Evolutionary conservation across 53 echinoderm and acorn worm species (phyloP).

Genomic region (Patiria pectinifera): DNA sequence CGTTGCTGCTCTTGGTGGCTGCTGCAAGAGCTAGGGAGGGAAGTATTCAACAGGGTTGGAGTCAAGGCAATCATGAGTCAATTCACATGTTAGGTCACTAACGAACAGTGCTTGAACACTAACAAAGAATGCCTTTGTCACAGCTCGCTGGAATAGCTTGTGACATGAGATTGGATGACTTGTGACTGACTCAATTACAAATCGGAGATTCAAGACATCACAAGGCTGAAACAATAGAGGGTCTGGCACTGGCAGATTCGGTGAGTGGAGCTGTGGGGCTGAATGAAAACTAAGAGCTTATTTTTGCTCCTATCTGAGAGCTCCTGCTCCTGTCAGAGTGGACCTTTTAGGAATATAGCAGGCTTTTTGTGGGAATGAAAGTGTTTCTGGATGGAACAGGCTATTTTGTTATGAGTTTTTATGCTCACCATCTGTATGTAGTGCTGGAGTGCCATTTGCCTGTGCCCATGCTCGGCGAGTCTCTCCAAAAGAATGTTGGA

Average conservation of each 20-base stretch:
- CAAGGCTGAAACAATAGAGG: no score
- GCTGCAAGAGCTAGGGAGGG: conserved; percentile 12
- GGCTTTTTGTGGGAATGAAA: neutral
- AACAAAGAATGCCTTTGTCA: neutral
- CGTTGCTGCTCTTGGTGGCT: neutral
- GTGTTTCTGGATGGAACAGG: neutral
- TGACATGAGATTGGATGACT: no score
- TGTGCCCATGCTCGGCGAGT: conserved; percentile 52
- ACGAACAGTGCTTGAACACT: neutral
- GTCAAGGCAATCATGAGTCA: neutral
- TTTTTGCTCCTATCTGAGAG: no score
- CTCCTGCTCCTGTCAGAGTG: no score
- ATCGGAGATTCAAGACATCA: no score
- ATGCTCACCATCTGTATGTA: conserved; percentile 72
- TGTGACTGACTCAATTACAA: no score
- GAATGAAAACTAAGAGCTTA: no score
- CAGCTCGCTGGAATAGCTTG: neutral
- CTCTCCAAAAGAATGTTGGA: conserved; percentile 56
- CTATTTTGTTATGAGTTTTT: neutral
- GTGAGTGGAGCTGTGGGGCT: no score
- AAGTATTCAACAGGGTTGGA: neutral
- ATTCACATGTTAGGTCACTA: neutral
- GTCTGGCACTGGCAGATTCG: no score
- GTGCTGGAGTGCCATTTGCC: conserved; percentile 67
- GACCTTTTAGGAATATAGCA: no score